These are phyloP conservation scores for Psephotus haematonotus DNA, from an alignment of 2,113 vertebrate species.

Conservation along the genomic window DNA sequence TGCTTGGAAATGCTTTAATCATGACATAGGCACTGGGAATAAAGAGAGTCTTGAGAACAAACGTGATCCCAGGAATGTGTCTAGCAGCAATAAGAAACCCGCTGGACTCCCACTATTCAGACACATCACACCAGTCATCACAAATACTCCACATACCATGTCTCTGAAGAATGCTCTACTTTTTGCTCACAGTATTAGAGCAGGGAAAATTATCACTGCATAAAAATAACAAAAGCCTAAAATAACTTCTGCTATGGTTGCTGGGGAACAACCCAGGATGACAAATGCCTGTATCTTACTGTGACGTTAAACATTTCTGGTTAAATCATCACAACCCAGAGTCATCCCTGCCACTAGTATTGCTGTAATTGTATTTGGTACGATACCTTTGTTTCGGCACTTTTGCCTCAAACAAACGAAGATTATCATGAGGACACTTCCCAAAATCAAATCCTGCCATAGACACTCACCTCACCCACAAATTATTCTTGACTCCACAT, in stretches of 20 bases:
- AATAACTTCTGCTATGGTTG: neutral
- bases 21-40: accelerated
- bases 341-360: neutral
- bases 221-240: neutral
- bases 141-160: neutral
- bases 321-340: neutral
- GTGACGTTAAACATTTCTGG: neutral
- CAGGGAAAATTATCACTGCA: neutral
- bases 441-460: neutral
- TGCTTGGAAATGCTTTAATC: neutral
- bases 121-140: neutral
- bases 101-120: neutral
- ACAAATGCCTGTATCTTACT: accelerated
- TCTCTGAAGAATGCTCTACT: neutral
- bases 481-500: neutral
- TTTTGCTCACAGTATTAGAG: neutral
- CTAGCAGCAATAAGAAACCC: neutral
- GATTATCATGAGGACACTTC: neutral
- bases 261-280: neutral
- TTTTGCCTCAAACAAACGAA: neutral
- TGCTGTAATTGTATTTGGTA: neutral
- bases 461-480: neutral
- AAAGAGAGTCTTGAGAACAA: neutral
- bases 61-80: accelerated
- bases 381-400: neutral